Percentiles rank a stretch among this genome's conserved stretches.
Conservation (phyloP, 2,888 invertebrate species). For the Exocentrus adspersus region DNA sequence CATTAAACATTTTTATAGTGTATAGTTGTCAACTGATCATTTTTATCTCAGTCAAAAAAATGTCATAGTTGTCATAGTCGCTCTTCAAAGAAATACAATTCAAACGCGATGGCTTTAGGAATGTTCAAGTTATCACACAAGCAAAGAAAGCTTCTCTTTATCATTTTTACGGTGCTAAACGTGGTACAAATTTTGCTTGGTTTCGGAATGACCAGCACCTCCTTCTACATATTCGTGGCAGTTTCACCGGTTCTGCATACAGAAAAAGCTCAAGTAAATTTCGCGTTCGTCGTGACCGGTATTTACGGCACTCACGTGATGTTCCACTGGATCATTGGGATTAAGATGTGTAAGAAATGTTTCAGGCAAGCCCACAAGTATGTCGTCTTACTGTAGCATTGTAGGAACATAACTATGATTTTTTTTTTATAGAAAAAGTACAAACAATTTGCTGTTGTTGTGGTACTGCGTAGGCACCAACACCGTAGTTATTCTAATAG, state of each 20-base stretch:
- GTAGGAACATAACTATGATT: no score
- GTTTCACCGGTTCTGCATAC: conserved; percentile 58
- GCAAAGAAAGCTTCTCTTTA: conserved; percentile 50
- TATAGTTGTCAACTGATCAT: neutral
- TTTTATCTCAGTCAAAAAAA: conserved; percentile 19
- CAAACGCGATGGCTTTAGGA: conserved; percentile 51
- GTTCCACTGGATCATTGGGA: conserved; percentile 58
- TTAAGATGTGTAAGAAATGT: conserved; percentile 60
- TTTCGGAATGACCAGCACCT: conserved; percentile 53
- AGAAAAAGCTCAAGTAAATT: conserved; percentile 60
- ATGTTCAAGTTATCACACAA: conserved; percentile 52
- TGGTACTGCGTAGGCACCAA: conserved; percentile 59
- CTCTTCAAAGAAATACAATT: conserved; percentile 18
- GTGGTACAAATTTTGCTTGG: conserved; percentile 57
- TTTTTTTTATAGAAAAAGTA: conserved; percentile 60
- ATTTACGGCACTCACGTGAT: conserved; percentile 59
- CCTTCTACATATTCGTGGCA: conserved; percentile 56
- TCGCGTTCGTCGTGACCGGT: conserved; percentile 59
- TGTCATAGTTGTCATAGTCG: conserved; percentile 32
- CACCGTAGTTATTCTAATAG: conserved; percentile 56
- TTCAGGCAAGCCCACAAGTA: conserved; percentile 60
- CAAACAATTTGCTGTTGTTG: conserved; percentile 55
- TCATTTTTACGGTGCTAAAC: conserved; percentile 53
- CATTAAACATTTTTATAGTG: no score
- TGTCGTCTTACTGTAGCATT: conserved; percentile 25